phyloP scores from a whole-genome alignment of 2,113 vertebrate species.

The Cariama cristata region DNA sequence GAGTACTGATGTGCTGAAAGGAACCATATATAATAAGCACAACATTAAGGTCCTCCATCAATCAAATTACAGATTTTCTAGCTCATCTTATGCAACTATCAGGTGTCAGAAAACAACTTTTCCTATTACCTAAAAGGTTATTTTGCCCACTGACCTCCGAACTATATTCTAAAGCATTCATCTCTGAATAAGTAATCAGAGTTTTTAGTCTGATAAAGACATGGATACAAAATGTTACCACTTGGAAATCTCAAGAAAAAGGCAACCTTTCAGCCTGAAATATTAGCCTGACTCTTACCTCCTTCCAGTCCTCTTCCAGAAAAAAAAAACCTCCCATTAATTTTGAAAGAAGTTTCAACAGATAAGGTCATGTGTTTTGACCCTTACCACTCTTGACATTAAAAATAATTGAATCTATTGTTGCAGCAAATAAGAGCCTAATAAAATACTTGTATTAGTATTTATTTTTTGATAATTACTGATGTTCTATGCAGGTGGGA shows the following conservation, averaged over 20 bases:
- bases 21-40: not conserved
- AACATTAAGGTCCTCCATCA: not conserved
- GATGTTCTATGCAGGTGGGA: not conserved
- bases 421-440: constrained; percentile 3
- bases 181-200: not conserved
- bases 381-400: not conserved
- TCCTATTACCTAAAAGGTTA: not conserved
- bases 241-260: not conserved
- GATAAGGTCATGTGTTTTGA: not conserved
- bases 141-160: not conserved
- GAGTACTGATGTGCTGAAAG: not conserved
- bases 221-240: not conserved
- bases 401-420: constrained; percentile 38
- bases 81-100: not conserved
- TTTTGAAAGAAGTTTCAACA: constrained; percentile 6
- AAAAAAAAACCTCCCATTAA: not conserved
- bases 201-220: not conserved
- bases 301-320: not conserved
- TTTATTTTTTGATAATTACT: constrained; percentile 41
- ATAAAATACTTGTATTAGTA: not conserved
- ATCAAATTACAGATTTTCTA: not conserved
- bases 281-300: not conserved
- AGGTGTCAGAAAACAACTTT: not conserved
- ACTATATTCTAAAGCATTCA: not conserved
- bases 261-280: not conserved